Evolutionary conservation across 2,797 vertebrate species (phyloP), one percentile per base, ranked within the genome.

Genomic region (Micropoecilia bifurca): DNA sequence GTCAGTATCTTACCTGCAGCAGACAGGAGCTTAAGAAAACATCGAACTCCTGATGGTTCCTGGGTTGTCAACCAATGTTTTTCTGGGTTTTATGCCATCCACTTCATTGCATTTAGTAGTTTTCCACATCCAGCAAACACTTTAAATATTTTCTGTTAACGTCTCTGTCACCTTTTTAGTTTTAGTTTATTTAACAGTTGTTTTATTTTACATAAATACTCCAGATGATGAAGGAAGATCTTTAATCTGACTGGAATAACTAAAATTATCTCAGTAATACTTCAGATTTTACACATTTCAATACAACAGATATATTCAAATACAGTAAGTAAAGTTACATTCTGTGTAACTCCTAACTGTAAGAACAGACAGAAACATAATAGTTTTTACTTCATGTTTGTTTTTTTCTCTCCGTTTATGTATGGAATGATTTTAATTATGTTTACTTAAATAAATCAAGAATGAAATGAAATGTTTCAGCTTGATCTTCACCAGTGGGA

Each of bases 1-100:
- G 66, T 69, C 66, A 69, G 66, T n/a, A 43, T 39, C 66, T 69
- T 69, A 69, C 66, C 66, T 69, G 39, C 36, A 43, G 63, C 18
- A 66, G 14, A 39, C 36, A 39, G 36, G 2, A 4, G 36, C 5
- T 69, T 13, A 43, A 9, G 33, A 36, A 36, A 36, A 20, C 2
- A 18, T 36, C 33, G 6, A 18, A 22, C 61, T 66, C 33, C 61
- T 39, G 36, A 22, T 12, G 36, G 61, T 0, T 66, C 33, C 33
- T 33, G 39, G 61, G 61, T 39, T 20, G 18, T 66, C 18, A 39
- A 8, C 7, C 3, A 66, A 66, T 20, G 9, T 39, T 39, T 63
- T 63, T 33, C 18, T 36, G 6, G 30, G 6, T 36, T 66, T 22
- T 59, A 59, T 30, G n/a, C 14, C 14, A 5, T 28, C 57, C 12